phyloP scores from a whole-genome alignment of 2,797 vertebrate species.

The Schizothorax lantsangensis region DNA sequence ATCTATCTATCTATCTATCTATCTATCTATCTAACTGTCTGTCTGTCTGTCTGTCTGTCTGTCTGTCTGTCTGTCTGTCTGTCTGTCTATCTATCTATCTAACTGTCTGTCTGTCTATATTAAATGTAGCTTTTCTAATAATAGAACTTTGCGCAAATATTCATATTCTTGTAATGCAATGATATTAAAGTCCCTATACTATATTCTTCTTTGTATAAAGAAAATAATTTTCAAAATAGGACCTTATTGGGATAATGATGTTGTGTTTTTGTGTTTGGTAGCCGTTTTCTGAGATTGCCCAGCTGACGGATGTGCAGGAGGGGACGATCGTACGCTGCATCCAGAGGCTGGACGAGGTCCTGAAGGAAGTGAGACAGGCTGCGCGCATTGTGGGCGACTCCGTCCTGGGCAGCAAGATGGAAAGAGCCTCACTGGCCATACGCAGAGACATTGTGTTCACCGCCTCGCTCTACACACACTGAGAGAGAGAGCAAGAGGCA shows the following conservation, averaged over 20 bases:
- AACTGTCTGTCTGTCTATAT: too few relatives aligned
- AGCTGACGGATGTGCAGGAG: slow-evolving; percentile 89
- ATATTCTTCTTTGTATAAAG: not conserved
- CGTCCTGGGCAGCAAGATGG: slow-evolving; percentile 91
- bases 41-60: too few relatives aligned
- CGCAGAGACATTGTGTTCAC: slow-evolving; percentile 93
- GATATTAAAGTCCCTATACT: not conserved
- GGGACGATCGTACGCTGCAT: slow-evolving; percentile 92
- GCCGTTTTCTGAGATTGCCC: slow-evolving; percentile 89
- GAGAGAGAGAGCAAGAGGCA: slow-evolving; percentile 56
- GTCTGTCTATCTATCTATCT: too few relatives aligned
- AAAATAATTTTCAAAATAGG: not conserved
- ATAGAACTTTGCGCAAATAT: not conserved
- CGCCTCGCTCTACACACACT: slow-evolving; percentile 93
- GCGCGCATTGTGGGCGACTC: slow-evolving; percentile 91
- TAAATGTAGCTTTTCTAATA: not conserved
- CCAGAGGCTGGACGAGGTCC: slow-evolving; percentile 91
- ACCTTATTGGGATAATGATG: not conserved
- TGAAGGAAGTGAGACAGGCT: slow-evolving; percentile 88
- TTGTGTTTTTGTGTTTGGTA: slow-evolving; percentile 59
- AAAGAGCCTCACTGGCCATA: slow-evolving; percentile 86
- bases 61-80: too few relatives aligned
- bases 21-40: too few relatives aligned
- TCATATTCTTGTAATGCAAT: not conserved
- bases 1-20: too few relatives aligned